Base-by-base conservation (phyloP, 2,888 invertebrate genomes). In the Nematopogon swammerdamellus region DNA sequence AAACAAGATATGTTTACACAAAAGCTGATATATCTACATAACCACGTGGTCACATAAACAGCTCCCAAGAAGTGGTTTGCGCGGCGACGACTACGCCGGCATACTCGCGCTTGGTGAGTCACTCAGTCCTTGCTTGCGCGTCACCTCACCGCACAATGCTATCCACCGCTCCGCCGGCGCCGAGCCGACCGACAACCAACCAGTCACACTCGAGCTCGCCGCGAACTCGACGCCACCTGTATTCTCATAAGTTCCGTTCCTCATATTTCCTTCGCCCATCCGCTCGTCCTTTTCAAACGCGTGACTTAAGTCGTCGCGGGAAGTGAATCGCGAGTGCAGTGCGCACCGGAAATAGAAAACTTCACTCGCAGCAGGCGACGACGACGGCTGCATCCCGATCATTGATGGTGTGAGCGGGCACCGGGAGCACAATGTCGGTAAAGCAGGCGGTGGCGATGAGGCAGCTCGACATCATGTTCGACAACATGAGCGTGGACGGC, bases 401-500 rank as follows among this genome's bases (percentile, higher is more conserved):
- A 14, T 36, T 36, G 36, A 36, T 36, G 36, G 36, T 36, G 36
- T 36, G 14, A 6, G 11, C n/a, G n/a, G 25, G 25, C 10, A 14
- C 36, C 36, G n/a, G 3, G 11, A 14, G 36, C n/a, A 14, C 11
- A 6, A 36, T 36, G 51, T 72, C 81, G 44, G 81, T 83, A 52
- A 85, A 84, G 65, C 85, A 86, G 60, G 84, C 83, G 51, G 80
- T 83, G 53, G 87, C 88, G 36, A 84, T 89, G 66, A 85, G 85
- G 59, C 85, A 88, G 58, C 72, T 90, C 60, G 89, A 89, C 64
- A 85, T 86, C 45, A 83, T 90, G 63, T 89, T 90, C 70, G 81
- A 80, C 54, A 85, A 84, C 60, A 82, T 86, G 59, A 84, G 80
- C 62, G 63, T 87, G 58, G 85, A 85, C 43, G 72, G 70, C 43